phyloP scores from a whole-genome alignment of 2,113 vertebrate genomes.

The Erythrolamprus reginae region DNA sequence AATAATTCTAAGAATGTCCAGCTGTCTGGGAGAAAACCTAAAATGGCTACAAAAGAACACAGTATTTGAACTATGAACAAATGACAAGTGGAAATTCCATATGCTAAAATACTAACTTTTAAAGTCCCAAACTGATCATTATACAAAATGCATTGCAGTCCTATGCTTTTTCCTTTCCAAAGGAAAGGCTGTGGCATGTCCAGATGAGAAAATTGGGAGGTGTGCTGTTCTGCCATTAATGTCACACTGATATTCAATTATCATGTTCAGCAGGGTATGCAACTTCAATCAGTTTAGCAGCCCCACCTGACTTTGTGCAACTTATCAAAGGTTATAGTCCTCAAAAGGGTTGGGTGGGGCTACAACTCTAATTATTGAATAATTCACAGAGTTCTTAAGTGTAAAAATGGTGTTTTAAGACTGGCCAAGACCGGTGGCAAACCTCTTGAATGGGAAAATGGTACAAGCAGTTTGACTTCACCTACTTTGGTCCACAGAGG shows the following conservation, averaged over 20 bases:
- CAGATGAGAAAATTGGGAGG: neutral
- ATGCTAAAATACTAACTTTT: neutral
- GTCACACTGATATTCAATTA: neutral
- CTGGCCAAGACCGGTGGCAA: neutral
- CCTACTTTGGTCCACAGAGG: neutral
- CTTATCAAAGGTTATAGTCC: neutral
- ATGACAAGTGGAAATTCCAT: neutral
- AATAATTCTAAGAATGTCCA: neutral
- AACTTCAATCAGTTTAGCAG: neutral
- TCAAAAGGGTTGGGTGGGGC: neutral
- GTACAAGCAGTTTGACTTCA: neutral
- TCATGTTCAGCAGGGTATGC: neutral
- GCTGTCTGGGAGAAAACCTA: neutral
- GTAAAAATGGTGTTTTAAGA: neutral
- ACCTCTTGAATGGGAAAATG: neutral
- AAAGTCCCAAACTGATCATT: neutral
- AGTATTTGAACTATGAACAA: neutral
- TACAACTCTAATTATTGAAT: neutral
- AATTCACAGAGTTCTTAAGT: neutral
- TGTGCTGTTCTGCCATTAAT: neutral
- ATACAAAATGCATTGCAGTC: neutral
- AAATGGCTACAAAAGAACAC: neutral
- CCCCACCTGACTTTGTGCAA: neutral
- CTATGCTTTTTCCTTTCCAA: neutral
- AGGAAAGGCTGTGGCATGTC: neutral